Evolutionary conservation across 2,797 vertebrate genomes (phyloP).

Genomic region (Cynopterus sphinx): DNA sequence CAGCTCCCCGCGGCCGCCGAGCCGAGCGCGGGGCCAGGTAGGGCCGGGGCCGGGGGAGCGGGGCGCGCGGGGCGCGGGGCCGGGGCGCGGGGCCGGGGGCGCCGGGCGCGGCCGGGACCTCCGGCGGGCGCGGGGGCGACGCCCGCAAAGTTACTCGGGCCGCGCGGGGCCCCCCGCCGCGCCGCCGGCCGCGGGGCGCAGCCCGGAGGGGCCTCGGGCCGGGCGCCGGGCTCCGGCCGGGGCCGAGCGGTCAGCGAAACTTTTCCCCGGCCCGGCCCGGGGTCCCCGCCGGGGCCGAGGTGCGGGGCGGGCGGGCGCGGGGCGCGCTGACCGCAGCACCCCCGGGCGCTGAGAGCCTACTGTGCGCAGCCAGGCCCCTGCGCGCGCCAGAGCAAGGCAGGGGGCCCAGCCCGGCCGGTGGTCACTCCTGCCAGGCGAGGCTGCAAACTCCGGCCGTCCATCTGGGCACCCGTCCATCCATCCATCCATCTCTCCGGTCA

Average conservation of each 20-base stretch:
- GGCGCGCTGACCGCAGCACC: too few relatives aligned
- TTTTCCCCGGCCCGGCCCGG: too few relatives aligned
- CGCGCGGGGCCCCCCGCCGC: background rate
- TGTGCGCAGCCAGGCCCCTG: conserved; percentile 37
- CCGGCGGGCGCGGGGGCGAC: background rate
- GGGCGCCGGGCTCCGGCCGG: background rate
- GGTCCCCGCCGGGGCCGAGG: too few relatives aligned
- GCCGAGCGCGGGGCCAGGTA: conserved; percentile 76
- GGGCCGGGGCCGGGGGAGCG: conserved; percentile 22
- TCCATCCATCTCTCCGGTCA: background rate
- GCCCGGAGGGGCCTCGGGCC: conserved; percentile 1
- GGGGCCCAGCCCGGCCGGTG: too few relatives aligned
- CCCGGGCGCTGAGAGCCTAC: conserved; percentile 35
- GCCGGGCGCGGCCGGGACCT: conserved; percentile 58
- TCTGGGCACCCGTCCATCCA: too few relatives aligned
- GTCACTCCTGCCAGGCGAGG: conserved; percentile 23
- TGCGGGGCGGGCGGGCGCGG: too few relatives aligned
- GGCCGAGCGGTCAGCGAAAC: conserved; percentile 75
- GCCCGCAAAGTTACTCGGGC: conserved; percentile 73
- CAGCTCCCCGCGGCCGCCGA: conserved; percentile 66
- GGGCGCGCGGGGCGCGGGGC: background rate
- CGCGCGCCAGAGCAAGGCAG: background rate
- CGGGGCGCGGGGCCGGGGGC: background rate
- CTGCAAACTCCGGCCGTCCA: conserved; percentile 33
- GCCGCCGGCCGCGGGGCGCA: background rate